Percentiles rank a stretch among this genome's conserved stretches.
Conservation (phyloP, 2,113 vertebrate species). For the Heterotis niloticus region DNA sequence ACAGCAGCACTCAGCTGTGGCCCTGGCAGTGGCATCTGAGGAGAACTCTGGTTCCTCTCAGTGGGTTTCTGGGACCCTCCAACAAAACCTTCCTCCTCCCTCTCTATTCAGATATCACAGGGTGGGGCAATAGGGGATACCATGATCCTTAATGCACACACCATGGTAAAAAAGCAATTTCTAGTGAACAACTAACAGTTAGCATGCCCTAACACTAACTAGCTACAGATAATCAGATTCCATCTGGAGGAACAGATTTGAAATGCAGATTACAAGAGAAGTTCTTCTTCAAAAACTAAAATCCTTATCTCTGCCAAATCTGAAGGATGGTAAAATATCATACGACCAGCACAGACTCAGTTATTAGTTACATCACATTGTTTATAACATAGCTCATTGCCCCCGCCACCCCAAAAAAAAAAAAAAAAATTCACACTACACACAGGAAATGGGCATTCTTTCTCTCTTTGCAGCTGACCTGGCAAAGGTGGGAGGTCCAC, state of each 20-base stretch:
- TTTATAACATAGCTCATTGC: no score
- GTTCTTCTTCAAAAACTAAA: no score
- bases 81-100: slow-evolving; percentile 63
- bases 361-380: no score
- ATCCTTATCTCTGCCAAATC: background rate
- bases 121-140: background rate
- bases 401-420: no score
- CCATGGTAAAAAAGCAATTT: background rate
- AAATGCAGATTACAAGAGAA: no score
- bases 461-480: slow-evolving; percentile 61
- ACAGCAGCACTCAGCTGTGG: slow-evolving; percentile 63
- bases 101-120: slow-evolving; percentile 46
- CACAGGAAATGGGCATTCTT: no score
- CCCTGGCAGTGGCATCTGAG: slow-evolving; percentile 53
- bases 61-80: slow-evolving; percentile 60
- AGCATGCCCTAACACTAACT: no score
- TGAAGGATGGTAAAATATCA: background rate
- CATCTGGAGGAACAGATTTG: no score
- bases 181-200: background rate
- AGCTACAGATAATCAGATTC: background rate
- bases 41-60: slow-evolving; percentile 39
- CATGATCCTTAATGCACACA: background rate
- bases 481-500: slow-evolving; percentile 67
- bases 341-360: no score
- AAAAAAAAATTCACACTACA: background rate